phyloP scores from a whole-genome alignment of 92 coral and sea anemone species.

The Montipora capitata region DNA sequence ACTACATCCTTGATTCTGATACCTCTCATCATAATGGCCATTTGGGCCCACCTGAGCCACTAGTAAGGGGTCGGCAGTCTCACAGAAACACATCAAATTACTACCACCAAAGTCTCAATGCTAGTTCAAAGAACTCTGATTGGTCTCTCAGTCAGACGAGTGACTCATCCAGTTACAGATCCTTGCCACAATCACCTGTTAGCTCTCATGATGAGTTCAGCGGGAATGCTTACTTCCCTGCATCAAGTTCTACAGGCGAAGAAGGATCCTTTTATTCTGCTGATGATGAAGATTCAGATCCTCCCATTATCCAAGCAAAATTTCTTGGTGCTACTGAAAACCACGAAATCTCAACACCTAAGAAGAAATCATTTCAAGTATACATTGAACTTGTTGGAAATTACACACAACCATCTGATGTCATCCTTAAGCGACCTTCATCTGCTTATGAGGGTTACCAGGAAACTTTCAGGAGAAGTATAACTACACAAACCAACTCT shows the following conservation, averaged over 20 bases:
- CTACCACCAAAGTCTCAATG: slow-evolving; percentile 16
- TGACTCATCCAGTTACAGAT: slow-evolving; percentile 65
- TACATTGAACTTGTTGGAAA: slow-evolving; percentile 93
- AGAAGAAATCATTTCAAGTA: slow-evolving; percentile 90
- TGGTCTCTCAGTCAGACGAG: slow-evolving; percentile 73
- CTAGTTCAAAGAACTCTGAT: slow-evolving; percentile 79
- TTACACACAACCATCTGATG: slow-evolving; percentile 94
- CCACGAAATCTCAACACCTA: slow-evolving; percentile 67
- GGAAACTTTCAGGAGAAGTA: slow-evolving; percentile 80
- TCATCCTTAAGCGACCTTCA: slow-evolving; percentile 89
- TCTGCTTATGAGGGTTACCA: slow-evolving; percentile 93
- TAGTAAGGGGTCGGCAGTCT: slow-evolving; percentile 20
- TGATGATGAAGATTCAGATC: slow-evolving; percentile 86
- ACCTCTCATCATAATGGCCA: slow-evolving; percentile 61
- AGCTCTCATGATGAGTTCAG: slow-evolving; percentile 74
- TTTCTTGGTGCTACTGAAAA: slow-evolving; percentile 83
- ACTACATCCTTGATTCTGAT: slow-evolving; percentile 77
- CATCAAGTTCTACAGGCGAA: slow-evolving; percentile 80
- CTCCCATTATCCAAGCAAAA: slow-evolving; percentile 80
- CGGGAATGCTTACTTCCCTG: slow-evolving; percentile 70
- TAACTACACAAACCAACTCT: slow-evolving; percentile 55
- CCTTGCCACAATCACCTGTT: slow-evolving; percentile 78
- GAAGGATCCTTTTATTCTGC: slow-evolving; percentile 83
- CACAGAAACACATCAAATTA: slow-evolving; percentile 32
- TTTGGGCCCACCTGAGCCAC: slow-evolving; percentile 69